phyloP scores from a whole-genome alignment of 2,888 invertebrate genomes.

The Ellobium chinense region DNA sequence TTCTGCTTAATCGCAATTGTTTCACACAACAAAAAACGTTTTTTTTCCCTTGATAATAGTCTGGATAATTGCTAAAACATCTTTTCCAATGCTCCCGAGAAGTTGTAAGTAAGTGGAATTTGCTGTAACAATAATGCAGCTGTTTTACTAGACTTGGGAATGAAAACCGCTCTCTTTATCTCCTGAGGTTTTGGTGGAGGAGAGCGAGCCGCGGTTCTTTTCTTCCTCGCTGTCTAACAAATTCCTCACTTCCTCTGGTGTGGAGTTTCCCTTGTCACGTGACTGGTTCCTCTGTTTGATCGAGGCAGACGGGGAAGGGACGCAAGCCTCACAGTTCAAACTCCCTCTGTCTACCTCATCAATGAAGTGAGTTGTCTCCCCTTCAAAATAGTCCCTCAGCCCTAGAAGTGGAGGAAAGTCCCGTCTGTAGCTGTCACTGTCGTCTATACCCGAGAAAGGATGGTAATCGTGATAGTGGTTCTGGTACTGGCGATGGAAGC shows the following conservation, averaged over 20 bases:
- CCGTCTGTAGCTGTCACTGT: neutral
- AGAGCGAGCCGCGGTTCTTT: neutral
- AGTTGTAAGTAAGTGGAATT: no score
- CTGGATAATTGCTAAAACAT: no score
- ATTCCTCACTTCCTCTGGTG: neutral
- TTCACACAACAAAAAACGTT: no score
- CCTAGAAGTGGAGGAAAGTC: neutral
- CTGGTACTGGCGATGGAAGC: slow-evolving; percentile 52
- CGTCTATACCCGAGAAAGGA: neutral
- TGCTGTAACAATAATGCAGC: no score
- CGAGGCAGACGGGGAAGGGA: neutral
- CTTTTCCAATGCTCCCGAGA: no score
- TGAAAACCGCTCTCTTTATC: slow-evolving; percentile 27
- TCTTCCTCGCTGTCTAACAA: neutral
- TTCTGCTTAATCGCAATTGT: no score
- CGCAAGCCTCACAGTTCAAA: neutral
- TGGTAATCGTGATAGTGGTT: slow-evolving; percentile 16
- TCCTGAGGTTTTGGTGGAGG: neutral
- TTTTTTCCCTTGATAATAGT: no score
- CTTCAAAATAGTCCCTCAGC: neutral
- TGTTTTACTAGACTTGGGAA: slow-evolving; percentile 7
- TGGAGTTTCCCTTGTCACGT: neutral
- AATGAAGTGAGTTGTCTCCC: neutral
- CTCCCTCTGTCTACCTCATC: neutral
- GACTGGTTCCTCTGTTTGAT: neutral